phyloP scores from a whole-genome alignment of 2,888 invertebrate species.

The Erebia epiphron region DNA sequence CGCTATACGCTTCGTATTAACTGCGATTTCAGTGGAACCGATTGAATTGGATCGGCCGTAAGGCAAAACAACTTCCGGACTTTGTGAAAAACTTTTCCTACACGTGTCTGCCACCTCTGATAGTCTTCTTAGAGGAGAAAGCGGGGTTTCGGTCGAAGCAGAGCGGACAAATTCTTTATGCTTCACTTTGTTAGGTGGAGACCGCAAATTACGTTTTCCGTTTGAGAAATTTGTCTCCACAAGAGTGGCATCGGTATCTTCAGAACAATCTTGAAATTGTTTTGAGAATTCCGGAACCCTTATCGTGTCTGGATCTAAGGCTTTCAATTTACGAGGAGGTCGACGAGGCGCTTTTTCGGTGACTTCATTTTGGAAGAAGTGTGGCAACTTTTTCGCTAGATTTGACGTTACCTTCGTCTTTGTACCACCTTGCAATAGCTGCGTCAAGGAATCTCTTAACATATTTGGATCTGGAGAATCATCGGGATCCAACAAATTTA shows the following conservation, averaged over 20 bases:
- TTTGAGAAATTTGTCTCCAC: constrained; percentile 47
- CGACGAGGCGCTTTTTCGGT: constrained; percentile 49
- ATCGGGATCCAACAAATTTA: constrained; percentile 66
- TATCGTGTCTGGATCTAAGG: constrained; percentile 57
- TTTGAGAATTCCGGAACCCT: constrained; percentile 55
- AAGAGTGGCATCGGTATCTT: constrained; percentile 60
- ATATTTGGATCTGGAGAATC: constrained; percentile 64
- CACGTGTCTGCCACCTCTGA: constrained; percentile 54
- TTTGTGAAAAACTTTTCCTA: constrained; percentile 54
- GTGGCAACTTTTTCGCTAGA: constrained; percentile 47
- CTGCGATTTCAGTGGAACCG: constrained; percentile 53
- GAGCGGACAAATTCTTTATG: constrained; percentile 46
- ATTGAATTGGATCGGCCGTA: constrained; percentile 62
- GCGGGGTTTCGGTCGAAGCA: constrained; percentile 45
- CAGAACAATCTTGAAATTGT: constrained; percentile 57
- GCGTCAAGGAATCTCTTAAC: constrained; percentile 59
- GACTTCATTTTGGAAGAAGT: constrained; percentile 57
- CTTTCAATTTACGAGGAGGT: constrained; percentile 63
- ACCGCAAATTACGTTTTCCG: constrained; percentile 43
- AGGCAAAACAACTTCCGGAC: constrained; percentile 50
- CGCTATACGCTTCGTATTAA: constrained; percentile 62
- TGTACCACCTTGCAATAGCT: constrained; percentile 60
- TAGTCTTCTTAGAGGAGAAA: constrained; percentile 52
- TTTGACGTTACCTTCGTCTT: constrained; percentile 51
- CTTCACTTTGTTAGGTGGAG: constrained; percentile 45